Evolutionary conservation across 2,797 vertebrate genomes (phyloP).

Genomic region (Gouania willdenowi): DNA sequence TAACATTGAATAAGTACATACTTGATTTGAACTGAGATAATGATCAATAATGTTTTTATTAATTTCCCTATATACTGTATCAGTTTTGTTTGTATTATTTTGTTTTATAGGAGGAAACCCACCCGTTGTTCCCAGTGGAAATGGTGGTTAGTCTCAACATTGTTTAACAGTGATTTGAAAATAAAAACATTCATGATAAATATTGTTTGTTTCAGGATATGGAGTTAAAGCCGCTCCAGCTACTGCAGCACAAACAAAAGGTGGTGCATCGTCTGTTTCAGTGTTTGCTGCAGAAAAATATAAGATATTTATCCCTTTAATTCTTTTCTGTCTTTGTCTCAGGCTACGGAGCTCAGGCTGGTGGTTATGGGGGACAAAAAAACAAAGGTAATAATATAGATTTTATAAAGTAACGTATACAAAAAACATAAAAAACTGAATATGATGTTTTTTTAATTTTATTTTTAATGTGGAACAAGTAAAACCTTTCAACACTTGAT

Average conservation of each 20-base stretch:
- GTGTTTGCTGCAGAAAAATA: too few relatives aligned
- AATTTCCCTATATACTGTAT: too few relatives aligned
- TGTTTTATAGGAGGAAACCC: conserved; percentile 33
- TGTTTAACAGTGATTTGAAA: too few relatives aligned
- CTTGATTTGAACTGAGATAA: too few relatives aligned
- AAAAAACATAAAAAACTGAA: too few relatives aligned
- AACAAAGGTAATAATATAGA: conserved; percentile 44
- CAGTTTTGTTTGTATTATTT: too few relatives aligned
- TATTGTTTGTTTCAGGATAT: conserved; percentile 33
- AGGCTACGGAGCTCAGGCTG: conserved; percentile 37
- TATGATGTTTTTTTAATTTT: too few relatives aligned
- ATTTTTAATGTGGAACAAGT: too few relatives aligned
- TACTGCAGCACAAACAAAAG: conserved; percentile 40
- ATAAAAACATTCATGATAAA: not conserved
- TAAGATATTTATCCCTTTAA: too few relatives aligned
- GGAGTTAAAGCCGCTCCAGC: conserved; percentile 15
- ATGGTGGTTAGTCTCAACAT: conserved; percentile 40
- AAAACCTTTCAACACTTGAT: too few relatives aligned
- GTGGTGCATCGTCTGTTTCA: not conserved
- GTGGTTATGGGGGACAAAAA: conserved; percentile 25
- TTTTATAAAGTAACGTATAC: not conserved
- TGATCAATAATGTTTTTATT: too few relatives aligned
- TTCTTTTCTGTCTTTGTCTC: not conserved
- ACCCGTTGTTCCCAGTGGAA: conserved; percentile 24
- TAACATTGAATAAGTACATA: too few relatives aligned